Percentiles rank a stretch among this genome's conserved stretches.
Conservation (phyloP, 2,888 invertebrate genomes). For the Endotricha flammealis region DNA sequence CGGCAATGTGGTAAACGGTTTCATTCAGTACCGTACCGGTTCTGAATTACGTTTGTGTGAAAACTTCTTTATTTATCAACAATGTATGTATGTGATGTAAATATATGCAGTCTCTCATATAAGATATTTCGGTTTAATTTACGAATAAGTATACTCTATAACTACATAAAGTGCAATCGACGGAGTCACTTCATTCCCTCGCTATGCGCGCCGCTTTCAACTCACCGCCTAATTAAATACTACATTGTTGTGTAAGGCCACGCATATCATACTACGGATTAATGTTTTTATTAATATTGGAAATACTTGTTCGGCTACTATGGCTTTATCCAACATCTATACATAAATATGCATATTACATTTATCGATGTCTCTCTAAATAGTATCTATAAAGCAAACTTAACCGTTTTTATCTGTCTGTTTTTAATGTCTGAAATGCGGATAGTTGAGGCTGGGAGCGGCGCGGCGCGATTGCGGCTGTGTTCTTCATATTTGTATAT, state of each 20-base stretch:
- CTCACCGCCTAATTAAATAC: constrained; percentile 51
- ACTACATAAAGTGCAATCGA: constrained; percentile 11
- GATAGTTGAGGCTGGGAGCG: too few species aligned
- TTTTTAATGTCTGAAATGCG: too few species aligned
- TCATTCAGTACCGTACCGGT: too few species aligned
- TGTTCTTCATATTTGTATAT: too few species aligned
- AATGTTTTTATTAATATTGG: constrained; percentile 41
- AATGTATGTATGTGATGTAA: background rate
- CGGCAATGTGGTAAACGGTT: too few species aligned
- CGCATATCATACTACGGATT: constrained; percentile 20
- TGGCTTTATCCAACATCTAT: constrained; percentile 14
- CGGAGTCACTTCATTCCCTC: constrained; percentile 21
- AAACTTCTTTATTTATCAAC: too few species aligned
- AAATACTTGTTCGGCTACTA: constrained; percentile 22
- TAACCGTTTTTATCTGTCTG: too few species aligned
- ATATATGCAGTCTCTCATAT: background rate
- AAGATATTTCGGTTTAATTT: background rate
- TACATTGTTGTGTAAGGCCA: constrained; percentile 49
- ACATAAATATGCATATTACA: too few species aligned
- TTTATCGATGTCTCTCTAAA: too few species aligned
- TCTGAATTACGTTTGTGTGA: too few species aligned
- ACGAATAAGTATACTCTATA: background rate
- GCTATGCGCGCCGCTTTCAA: constrained; percentile 36
- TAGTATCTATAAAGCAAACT: too few species aligned
- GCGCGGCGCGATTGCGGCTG: too few species aligned